Evolutionary conservation across 2,797 vertebrate genomes (phyloP).

Genomic region (Helarctos malayanus): DNA sequence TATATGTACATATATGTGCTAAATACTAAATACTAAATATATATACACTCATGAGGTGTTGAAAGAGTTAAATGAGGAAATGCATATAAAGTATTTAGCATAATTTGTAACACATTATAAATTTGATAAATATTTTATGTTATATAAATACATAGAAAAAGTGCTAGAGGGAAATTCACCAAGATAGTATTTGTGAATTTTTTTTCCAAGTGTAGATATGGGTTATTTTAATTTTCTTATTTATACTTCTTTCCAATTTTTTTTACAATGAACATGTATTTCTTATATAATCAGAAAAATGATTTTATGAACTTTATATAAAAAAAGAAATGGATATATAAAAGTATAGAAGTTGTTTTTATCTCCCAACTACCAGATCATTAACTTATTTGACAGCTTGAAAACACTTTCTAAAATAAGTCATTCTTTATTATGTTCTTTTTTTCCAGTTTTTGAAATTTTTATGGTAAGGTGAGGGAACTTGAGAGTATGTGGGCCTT

Average conservation of each 20-base stretch:
- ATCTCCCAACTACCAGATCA: not conserved
- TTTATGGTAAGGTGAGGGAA: not conserved
- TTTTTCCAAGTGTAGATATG: not conserved
- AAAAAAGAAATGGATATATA: not conserved
- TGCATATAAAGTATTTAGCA: not conserved
- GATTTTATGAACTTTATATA: not conserved
- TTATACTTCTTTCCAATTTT: not conserved
- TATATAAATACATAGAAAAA: conserved; percentile 11
- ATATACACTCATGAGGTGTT: not conserved
- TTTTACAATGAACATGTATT: not conserved
- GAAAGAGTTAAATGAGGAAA: conserved; percentile 13
- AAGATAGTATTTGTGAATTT: not conserved
- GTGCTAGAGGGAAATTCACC: not conserved
- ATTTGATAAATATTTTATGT: not conserved
- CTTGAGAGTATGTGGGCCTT: not conserved
- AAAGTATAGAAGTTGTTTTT: not conserved
- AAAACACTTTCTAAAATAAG: not conserved
- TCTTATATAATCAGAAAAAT: conserved; percentile 36
- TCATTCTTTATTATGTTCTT: not conserved
- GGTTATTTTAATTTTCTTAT: not conserved
- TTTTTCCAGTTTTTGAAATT: not conserved
- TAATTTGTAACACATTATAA: not conserved
- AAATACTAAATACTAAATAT: not conserved
- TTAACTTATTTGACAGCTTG: not conserved
- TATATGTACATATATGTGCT: not conserved